Percentiles rank a stretch among this genome's conserved stretches.
These are phyloP conservation scores for Eretmocerus hayati DNA, from an alignment of 2,888 invertebrate species.

Conservation along the genomic window DNA sequence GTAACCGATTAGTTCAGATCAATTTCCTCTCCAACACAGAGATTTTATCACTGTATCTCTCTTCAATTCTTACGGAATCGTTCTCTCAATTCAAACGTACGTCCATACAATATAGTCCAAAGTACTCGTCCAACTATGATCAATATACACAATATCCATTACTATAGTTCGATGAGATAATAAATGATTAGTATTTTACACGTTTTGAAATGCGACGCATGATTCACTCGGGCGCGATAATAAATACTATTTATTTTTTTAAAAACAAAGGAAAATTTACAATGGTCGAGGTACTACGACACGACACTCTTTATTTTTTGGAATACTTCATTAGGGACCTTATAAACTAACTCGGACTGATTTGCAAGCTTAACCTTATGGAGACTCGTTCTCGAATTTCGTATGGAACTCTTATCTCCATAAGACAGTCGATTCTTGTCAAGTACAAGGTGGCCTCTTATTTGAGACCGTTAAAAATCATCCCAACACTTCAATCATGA, in stretches of 20 bases:
- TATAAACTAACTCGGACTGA: conserved; percentile 20
- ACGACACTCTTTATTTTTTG: conserved; percentile 14
- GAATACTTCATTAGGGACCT: conserved; percentile 12
- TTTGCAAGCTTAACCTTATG: too few species aligned
- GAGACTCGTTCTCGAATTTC: too few species aligned
- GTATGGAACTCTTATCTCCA: too few species aligned
- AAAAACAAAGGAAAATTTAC: conserved; percentile 44
- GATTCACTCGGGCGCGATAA: conserved; percentile 39
- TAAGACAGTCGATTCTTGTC: too few species aligned
- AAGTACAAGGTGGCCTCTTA: too few species aligned
- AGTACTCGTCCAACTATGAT: conserved; percentile 32
- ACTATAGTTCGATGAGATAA: conserved; percentile 43
- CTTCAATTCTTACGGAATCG: conserved; percentile 12
- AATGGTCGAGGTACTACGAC: conserved; percentile 30
- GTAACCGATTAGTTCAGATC: conserved; percentile 3
- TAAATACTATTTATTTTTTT: conserved; percentile 43
- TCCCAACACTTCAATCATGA: conserved; percentile 9
- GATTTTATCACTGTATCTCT: conserved; percentile 26
- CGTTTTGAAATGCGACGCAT: conserved; percentile 39
- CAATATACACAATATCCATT: conserved; percentile 42
- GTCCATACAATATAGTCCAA: conserved; percentile 26
- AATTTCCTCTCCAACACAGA: conserved; percentile 20
- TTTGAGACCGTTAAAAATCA: conserved; percentile 8
- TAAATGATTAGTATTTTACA: conserved; percentile 46
- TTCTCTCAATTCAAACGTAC: background rate